phyloP scores from a whole-genome alignment of 2,113 vertebrate species.

The Heptranchias perlo region DNA sequence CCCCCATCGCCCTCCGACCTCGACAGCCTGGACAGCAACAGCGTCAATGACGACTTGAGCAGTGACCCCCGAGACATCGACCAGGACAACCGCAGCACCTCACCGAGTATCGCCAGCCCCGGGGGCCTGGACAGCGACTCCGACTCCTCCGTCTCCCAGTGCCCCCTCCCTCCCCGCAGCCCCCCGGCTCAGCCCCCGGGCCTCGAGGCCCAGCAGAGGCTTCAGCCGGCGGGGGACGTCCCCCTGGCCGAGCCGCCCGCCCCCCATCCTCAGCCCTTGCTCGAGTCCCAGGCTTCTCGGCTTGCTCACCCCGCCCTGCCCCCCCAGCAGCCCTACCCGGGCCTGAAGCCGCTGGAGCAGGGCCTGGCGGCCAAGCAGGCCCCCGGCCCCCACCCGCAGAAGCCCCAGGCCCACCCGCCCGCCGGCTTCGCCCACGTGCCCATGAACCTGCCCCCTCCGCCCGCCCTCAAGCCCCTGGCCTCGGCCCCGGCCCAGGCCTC shows the following conservation, averaged over 20 bases:
- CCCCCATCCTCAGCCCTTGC: constrained; percentile 42
- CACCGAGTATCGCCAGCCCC: constrained; percentile 87
- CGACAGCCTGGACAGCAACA: constrained; percentile 78
- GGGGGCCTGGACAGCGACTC: constrained; percentile 93
- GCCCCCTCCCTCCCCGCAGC: constrained; percentile 44
- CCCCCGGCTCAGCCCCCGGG: not conserved
- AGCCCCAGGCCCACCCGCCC: not conserved
- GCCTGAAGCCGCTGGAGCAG: too few relatives aligned
- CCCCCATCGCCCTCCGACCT: not conserved
- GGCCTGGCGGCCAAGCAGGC: too few relatives aligned
- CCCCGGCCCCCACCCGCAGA: too few relatives aligned
- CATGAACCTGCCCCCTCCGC: constrained; percentile 65
- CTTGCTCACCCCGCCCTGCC: constrained; percentile 42
- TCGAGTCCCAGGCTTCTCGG: constrained; percentile 42
- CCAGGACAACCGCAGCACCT: constrained; percentile 97
- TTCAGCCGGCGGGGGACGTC: too few relatives aligned
- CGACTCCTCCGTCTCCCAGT: constrained; percentile 72
- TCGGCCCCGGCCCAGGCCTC: constrained; percentile 62
- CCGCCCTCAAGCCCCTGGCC: constrained; percentile 64
- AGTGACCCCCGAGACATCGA: constrained; percentile 94
- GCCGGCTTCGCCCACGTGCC: constrained; percentile 57
- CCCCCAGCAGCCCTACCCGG: constrained; percentile 54
- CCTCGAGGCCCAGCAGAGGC: not conserved
- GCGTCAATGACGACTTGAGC: constrained; percentile 86
- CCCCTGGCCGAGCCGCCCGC: constrained; percentile 40